phyloP scores from a whole-genome alignment of 2,113 vertebrate genomes.

The Platysteira castanea region DNA sequence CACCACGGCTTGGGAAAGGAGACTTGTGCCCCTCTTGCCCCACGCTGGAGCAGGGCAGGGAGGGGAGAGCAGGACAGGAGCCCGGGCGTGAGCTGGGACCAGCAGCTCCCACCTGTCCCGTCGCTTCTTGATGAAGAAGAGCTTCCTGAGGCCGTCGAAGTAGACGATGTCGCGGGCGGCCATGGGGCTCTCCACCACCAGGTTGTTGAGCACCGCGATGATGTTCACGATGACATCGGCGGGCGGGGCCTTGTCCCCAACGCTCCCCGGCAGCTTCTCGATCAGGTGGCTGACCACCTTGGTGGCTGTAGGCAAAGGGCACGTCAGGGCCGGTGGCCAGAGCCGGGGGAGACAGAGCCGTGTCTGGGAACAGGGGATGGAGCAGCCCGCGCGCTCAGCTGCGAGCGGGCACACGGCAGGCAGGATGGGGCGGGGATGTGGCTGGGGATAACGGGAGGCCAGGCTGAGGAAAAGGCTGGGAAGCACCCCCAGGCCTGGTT shows the following conservation, averaged over 20 bases:
- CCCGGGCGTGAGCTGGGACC: accelerated
- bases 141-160: slow-evolving; percentile 89
- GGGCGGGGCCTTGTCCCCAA: slow-evolving; percentile 76
- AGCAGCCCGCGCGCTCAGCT: accelerated
- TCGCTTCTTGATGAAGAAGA: slow-evolving; percentile 88
- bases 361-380: accelerated
- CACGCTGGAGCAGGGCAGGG: accelerated
- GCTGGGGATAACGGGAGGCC: neutral
- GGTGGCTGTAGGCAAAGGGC: slow-evolving; percentile 74
- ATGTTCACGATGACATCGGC: slow-evolving; percentile 88
- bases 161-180: slow-evolving; percentile 89
- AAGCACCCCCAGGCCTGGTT: accelerated
- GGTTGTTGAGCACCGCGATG: slow-evolving; percentile 88
- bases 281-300: slow-evolving; percentile 88
- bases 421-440: neutral
- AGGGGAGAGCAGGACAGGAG: neutral
- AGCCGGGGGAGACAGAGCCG: neutral
- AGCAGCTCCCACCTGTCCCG: slow-evolving; percentile 78
- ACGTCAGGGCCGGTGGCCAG: neutral
- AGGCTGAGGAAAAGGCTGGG: neutral
- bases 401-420: neutral
- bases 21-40: neutral
- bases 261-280: slow-evolving; percentile 82
- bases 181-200: slow-evolving; percentile 85
- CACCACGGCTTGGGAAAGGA: neutral